Conservation (phyloP, 2,797 vertebrate species). For the Muraenolepis orangiensis region DNA sequence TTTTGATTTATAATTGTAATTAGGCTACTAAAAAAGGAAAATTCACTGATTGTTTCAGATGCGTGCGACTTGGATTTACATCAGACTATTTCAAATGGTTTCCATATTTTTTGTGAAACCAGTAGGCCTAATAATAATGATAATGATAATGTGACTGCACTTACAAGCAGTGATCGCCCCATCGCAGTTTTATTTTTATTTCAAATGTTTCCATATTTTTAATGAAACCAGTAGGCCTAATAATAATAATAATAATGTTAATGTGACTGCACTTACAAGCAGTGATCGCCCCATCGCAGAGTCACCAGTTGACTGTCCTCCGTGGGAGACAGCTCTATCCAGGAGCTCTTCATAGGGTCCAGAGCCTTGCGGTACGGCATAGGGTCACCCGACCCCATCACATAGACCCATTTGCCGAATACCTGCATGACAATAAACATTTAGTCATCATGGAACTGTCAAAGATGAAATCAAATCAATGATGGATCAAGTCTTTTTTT, state of each 20-base stretch:
- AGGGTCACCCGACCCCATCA: slow-evolving; percentile 67
- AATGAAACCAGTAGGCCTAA: background rate
- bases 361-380: slow-evolving; percentile 62
- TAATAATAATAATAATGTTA: background rate
- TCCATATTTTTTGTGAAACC: background rate
- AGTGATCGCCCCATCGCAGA: slow-evolving; percentile 64
- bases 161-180: slow-evolving; percentile 69
- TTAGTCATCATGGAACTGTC: background rate
- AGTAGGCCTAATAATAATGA: no score
- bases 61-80: background rate
- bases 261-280: slow-evolving; percentile 55
- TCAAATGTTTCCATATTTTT: background rate
- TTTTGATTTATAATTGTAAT: background rate
- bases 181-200: no score
- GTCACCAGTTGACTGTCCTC: slow-evolving; percentile 46
- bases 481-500: background rate
- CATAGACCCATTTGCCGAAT: slow-evolving; percentile 69
- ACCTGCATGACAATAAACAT: slow-evolving; percentile 41
- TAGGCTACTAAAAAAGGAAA: background rate
- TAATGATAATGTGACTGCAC: slow-evolving; percentile 15
- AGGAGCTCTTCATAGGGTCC: slow-evolving; percentile 65
- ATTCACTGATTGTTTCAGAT: background rate
- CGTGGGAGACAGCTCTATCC: slow-evolving; percentile 59
- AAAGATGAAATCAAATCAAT: background rate
- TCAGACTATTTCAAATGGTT: background rate